These are phyloP conservation scores for Mormyrops attenuatus DNA, from an alignment of 2,797 vertebrate species.

Conservation along the genomic window DNA sequence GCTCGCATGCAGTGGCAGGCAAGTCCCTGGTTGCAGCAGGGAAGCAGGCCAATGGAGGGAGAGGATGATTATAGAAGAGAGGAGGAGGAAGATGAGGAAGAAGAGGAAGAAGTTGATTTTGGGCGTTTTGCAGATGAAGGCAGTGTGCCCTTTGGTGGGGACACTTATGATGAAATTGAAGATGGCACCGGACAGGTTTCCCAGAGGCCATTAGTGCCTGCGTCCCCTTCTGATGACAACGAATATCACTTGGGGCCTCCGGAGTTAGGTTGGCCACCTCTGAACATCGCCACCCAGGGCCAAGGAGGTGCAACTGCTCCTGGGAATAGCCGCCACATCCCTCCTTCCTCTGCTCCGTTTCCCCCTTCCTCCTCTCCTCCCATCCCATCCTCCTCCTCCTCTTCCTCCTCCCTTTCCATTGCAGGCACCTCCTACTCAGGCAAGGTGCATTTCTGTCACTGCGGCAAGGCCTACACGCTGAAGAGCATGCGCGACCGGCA, in stretches of 20 bases:
- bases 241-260: slow-evolving; percentile 46
- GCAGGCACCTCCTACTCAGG: slow-evolving; percentile 56
- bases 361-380: slow-evolving; percentile 50
- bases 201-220: slow-evolving; percentile 57
- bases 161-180: slow-evolving; percentile 63
- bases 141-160: slow-evolving; percentile 49
- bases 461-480: slow-evolving; percentile 87
- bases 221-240: slow-evolving; percentile 46
- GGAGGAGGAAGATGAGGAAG: slow-evolving; percentile 47
- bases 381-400: slow-evolving; percentile 58
- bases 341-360: slow-evolving; percentile 46
- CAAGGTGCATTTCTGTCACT: slow-evolving; percentile 89
- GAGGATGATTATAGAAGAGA: slow-evolving; percentile 47
- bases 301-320: slow-evolving; percentile 40
- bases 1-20: slow-evolving; percentile 71
- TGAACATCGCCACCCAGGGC: slow-evolving; percentile 22
- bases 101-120: slow-evolving; percentile 67
- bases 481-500: slow-evolving; percentile 90
- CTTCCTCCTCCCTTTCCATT: slow-evolving; percentile 56
- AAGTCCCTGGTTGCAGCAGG: slow-evolving; percentile 56
- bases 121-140: slow-evolving; percentile 58
- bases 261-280: slow-evolving; percentile 51
- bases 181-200: slow-evolving; percentile 65
- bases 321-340: slow-evolving; percentile 44
- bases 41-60: slow-evolving; percentile 38